Percentiles rank a stretch among this genome's conserved stretches.
These are phyloP conservation scores for Seira musarum DNA, from an alignment of 2,888 invertebrate species.

Conservation along the genomic window DNA sequence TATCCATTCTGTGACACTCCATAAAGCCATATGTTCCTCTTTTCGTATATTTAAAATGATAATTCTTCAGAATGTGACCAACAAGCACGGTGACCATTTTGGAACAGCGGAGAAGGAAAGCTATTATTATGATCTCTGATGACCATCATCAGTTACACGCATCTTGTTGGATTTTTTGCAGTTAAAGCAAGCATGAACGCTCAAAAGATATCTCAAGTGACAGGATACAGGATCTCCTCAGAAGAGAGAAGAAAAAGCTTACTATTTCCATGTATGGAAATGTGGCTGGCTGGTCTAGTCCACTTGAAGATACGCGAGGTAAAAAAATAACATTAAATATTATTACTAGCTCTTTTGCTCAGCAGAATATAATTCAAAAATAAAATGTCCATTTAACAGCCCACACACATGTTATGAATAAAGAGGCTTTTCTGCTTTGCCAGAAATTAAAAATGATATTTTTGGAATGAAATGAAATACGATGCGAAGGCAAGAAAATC, in stretches of 20 bases:
- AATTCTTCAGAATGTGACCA: background rate
- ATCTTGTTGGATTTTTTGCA: background rate
- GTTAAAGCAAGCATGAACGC: background rate
- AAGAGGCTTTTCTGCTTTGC: background rate
- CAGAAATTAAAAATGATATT: background rate
- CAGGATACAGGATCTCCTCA: slow-evolving; percentile 6
- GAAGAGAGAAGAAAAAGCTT: slow-evolving; percentile 14
- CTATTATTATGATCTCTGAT: background rate
- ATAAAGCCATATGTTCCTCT: background rate
- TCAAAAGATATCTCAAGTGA: slow-evolving; percentile 13
- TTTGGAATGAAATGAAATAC: no score
- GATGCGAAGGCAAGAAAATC: no score
- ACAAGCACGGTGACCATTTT: background rate
- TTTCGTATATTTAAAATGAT: background rate
- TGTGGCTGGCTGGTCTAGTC: background rate
- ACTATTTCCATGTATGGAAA: slow-evolving; percentile 26
- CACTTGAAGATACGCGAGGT: background rate
- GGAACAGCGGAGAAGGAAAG: background rate
- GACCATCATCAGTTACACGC: background rate
- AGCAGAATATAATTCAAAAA: background rate
- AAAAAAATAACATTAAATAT: background rate
- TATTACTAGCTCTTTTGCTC: background rate
- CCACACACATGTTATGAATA: background rate
- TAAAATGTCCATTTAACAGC: background rate
- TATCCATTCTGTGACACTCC: background rate